Percentiles rank a stretch among this genome's conserved stretches.
Conservation (phyloP, 2,113 vertebrate genomes). For the Hyaena hyaena region DNA sequence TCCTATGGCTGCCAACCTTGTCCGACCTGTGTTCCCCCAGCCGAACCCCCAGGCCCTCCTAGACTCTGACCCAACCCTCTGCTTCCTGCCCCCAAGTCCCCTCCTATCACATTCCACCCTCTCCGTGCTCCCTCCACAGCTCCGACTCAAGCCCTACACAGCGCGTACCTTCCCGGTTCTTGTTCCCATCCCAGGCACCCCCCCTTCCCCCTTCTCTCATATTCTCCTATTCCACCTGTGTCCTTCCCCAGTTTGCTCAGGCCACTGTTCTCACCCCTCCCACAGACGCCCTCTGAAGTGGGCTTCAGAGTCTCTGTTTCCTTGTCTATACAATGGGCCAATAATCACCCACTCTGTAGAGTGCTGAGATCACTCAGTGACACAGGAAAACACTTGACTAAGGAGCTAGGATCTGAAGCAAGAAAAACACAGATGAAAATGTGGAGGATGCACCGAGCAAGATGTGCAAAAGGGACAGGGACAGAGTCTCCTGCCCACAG, state of each 20-base stretch:
- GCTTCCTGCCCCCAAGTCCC: background rate
- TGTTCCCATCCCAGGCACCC: rapidly evolving
- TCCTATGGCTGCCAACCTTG: background rate
- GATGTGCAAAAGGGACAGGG: background rate
- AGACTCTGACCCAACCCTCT: background rate
- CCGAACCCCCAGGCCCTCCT: too few relatives aligned
- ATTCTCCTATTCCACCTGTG: background rate
- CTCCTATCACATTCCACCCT: background rate
- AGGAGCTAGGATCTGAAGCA: background rate
- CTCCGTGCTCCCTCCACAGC: background rate
- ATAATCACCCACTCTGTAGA: background rate
- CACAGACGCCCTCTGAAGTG: rapidly evolving
- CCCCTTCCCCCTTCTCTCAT: too few relatives aligned
- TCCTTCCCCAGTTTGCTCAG: background rate
- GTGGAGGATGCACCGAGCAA: background rate
- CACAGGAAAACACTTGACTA: background rate
- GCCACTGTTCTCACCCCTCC: background rate
- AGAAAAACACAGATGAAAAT: background rate
- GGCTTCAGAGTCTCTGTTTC: background rate
- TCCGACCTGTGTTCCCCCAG: rapidly evolving
- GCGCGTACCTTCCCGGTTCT: rapidly evolving
- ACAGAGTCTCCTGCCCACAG: rapidly evolving
- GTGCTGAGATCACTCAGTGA: background rate
- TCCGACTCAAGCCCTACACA: background rate
- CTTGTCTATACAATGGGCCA: background rate